Conservation (phyloP, 2,797 vertebrate species). For the Pygocentrus nattereri region DNA sequence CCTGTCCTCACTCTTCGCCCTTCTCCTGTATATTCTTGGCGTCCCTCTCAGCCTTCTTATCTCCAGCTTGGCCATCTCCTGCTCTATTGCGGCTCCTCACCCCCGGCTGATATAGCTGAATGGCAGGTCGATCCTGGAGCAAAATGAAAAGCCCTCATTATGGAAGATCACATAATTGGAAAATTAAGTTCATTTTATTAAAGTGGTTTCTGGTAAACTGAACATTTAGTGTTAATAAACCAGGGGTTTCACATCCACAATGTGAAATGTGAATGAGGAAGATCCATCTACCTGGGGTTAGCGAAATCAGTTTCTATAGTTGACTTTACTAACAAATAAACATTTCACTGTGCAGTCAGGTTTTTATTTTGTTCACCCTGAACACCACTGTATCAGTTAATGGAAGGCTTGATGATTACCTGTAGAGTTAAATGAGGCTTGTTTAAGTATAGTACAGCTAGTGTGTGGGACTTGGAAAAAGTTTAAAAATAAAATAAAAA, state of each 20-base stretch:
- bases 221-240: not conserved
- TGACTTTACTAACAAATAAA: no score
- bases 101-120: constrained; percentile 97
- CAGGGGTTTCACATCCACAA: not conserved
- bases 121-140: constrained; percentile 94
- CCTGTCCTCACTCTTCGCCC: constrained; percentile 81
- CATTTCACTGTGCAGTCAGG: no score
- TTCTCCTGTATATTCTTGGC: constrained; percentile 83
- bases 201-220: not conserved
- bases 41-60: constrained; percentile 86
- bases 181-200: not conserved
- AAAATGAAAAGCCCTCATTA: constrained; percentile 41
- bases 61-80: constrained; percentile 74
- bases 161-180: not conserved
- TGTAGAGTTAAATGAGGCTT: no score
- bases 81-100: constrained; percentile 86
- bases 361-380: no score
- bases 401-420: no score
- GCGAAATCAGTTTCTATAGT: no score
- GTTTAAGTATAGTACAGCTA: no score
- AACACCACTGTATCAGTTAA: no score
- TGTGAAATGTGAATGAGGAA: not conserved
- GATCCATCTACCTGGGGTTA: not conserved
- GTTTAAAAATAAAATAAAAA: no score
- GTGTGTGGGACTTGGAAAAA: no score